These are phyloP conservation scores for Magallana gigas DNA, from an alignment of 1,140 invertebrate genomes.

Conservation along the genomic window DNA sequence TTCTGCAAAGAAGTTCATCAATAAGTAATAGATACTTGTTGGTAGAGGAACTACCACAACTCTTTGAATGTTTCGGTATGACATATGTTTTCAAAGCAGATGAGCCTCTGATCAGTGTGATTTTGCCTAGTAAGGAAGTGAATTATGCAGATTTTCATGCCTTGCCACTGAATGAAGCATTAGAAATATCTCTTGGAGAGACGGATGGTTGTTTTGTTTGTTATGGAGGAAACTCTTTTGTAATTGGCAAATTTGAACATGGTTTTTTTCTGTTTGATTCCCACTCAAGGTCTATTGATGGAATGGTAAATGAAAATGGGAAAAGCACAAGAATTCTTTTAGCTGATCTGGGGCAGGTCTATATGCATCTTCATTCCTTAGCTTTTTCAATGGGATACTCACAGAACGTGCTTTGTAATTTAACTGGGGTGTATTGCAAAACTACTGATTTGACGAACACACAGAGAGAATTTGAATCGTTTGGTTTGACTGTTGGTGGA, in stretches of 20 bases:
- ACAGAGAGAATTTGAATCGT: background rate
- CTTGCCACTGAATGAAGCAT: too few relatives aligned
- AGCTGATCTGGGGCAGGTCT: background rate
- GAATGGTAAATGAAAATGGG: background rate
- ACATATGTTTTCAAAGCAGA: too few relatives aligned
- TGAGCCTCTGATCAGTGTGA: too few relatives aligned
- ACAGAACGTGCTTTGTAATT: background rate
- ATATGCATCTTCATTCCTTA: background rate
- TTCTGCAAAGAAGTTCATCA: too few relatives aligned
- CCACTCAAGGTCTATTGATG: background rate
- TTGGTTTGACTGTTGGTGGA: background rate
- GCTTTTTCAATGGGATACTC: background rate
- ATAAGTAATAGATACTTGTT: too few relatives aligned
- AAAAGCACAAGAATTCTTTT: background rate
- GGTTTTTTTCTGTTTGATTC: background rate
- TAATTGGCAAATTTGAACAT: background rate
- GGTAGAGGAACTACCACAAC: too few relatives aligned
- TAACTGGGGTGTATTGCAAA: background rate
- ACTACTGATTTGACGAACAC: background rate
- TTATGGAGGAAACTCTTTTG: too few relatives aligned
- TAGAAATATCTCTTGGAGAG: too few relatives aligned
- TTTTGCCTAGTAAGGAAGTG: too few relatives aligned
- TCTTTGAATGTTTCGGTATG: too few relatives aligned
- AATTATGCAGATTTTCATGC: too few relatives aligned
- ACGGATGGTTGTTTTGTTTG: too few relatives aligned